phyloP scores from a whole-genome alignment of 2,888 invertebrate genomes.

The Caradrina clavipalpis region DNA sequence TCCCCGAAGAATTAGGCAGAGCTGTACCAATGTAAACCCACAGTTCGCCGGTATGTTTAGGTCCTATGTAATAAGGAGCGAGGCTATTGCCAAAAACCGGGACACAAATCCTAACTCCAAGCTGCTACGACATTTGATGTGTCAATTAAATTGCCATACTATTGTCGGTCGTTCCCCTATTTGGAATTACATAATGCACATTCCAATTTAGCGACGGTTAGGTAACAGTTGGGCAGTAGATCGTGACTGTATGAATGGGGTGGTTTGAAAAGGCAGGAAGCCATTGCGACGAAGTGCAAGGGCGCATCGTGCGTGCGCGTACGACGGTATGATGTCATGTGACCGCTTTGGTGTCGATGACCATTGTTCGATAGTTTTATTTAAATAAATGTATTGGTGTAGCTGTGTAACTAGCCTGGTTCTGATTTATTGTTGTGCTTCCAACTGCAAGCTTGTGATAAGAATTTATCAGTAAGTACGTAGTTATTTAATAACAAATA shows the following conservation, averaged over 20 bases:
- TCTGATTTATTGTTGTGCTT: conserved; percentile 24
- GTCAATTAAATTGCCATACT: conserved; percentile 29
- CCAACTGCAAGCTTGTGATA: conserved; percentile 2
- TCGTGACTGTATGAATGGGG: conserved; percentile 82
- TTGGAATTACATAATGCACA: conserved; percentile 67
- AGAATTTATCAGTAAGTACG: conserved; percentile 10
- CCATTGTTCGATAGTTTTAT: conserved; percentile 52
- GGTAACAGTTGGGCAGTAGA: conserved; percentile 74
- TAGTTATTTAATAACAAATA: neutral
- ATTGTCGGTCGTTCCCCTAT: conserved; percentile 50
- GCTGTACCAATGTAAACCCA: no score
- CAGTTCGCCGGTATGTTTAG: no score
- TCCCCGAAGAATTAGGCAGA: no score
- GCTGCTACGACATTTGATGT: conserved; percentile 5
- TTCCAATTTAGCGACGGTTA: conserved; percentile 71
- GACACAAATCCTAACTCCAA: no score
- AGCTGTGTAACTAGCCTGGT: conserved; percentile 24
- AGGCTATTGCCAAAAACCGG: no score
- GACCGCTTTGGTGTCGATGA: conserved; percentile 58
- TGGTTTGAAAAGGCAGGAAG: conserved; percentile 82
- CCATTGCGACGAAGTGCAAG: conserved; percentile 78
- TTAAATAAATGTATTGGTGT: conserved; percentile 31
- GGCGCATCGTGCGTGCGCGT: conserved; percentile 72
- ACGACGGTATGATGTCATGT: conserved; percentile 62
- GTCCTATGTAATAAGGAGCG: no score